Evolutionary conservation across 2,797 vertebrate genomes (phyloP).

Genomic region (Clarias pachynema): DNA sequence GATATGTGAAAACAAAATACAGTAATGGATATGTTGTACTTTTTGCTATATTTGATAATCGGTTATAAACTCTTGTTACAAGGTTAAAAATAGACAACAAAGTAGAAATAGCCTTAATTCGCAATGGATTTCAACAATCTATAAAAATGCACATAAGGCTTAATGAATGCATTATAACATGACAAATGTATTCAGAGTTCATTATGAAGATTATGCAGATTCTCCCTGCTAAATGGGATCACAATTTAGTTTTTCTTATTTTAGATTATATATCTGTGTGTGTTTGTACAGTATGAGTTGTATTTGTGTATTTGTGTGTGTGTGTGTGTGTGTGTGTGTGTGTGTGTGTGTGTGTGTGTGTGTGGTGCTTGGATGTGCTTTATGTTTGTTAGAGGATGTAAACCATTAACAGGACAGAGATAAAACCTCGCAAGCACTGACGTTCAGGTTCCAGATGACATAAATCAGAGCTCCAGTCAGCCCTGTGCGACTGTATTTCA

Average conservation of each 20-base stretch:
- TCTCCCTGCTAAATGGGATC: not conserved
- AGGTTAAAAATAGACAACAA: not conserved
- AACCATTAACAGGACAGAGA: slow-evolving; percentile 52
- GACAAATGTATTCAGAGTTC: not conserved
- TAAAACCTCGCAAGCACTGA: slow-evolving; percentile 59
- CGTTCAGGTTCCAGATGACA: slow-evolving; percentile 63
- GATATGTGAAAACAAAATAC: too few species aligned
- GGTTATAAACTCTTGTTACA: not conserved
- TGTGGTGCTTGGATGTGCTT: slow-evolving; percentile 33
- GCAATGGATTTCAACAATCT: not conserved
- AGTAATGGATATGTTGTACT: too few species aligned
- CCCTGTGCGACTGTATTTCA: slow-evolving; percentile 75
- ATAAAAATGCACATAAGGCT: not conserved
- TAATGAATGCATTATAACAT: not conserved
- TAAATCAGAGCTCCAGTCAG: slow-evolving; percentile 77
- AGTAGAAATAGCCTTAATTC: not conserved
- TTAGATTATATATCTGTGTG: not conserved
- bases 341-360: slow-evolving; percentile 28
- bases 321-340: not conserved
- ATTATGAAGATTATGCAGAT: too few species aligned
- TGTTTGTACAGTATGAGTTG: not conserved
- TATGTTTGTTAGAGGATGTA: slow-evolving; percentile 46
- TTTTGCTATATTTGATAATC: not conserved
- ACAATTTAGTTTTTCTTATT: not conserved
- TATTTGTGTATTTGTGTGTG: too few species aligned